Percentiles rank a stretch among this genome's conserved stretches.
phyloP scores from a whole-genome alignment of 2,888 invertebrate genomes.

The Chouioia cunea region DNA sequence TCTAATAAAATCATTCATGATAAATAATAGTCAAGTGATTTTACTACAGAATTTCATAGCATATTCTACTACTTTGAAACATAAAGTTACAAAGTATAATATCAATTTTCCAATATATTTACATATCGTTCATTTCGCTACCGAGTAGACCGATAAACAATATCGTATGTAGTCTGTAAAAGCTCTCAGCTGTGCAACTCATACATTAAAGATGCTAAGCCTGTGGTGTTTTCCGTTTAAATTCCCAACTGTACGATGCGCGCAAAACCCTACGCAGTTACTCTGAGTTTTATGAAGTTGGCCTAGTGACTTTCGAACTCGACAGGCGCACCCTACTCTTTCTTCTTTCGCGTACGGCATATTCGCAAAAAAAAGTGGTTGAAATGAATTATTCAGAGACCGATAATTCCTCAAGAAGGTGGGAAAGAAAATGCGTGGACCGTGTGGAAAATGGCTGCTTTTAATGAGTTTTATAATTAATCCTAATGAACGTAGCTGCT shows the following conservation, averaged over 20 bases:
- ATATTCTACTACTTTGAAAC: no score
- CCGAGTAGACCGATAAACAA: no score
- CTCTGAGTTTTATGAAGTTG: constrained; percentile 29
- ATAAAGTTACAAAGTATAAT: no score
- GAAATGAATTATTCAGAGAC: constrained; percentile 32
- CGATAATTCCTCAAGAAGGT: constrained; percentile 25
- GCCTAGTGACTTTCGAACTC: constrained; percentile 16
- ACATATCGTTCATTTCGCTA: no score
- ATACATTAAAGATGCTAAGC: constrained; percentile 24
- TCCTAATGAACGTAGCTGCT: constrained; percentile 10
- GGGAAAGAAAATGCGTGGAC: neutral
- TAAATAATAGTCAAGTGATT: no score
- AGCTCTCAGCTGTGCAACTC: neutral
- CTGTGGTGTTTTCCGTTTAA: constrained; percentile 14
- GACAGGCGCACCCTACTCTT: constrained; percentile 7
- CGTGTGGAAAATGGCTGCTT: constrained; percentile 2
- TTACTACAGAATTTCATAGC: no score
- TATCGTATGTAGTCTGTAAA: no score
- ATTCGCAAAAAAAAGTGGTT: neutral
- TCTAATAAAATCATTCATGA: no score
- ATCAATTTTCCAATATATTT: no score
- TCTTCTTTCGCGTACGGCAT: neutral
- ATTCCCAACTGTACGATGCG: constrained; percentile 12
- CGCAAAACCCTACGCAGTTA: neutral
- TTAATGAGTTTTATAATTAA: constrained; percentile 27